Conservation (phyloP, 2,888 invertebrate species). For the Dasypogon diadema region DNA sequence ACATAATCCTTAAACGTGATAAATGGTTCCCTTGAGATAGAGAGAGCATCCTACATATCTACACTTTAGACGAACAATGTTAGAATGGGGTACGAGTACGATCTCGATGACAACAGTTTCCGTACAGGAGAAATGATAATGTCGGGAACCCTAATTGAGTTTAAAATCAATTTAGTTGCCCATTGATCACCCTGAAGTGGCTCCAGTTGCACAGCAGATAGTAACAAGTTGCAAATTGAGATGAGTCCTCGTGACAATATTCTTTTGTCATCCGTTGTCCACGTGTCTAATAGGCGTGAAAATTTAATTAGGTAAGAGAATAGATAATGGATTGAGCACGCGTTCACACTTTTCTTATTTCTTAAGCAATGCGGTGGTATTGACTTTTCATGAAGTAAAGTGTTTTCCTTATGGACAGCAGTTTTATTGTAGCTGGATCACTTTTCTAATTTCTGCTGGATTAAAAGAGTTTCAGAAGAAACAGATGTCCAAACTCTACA, state of each 20-base stretch:
- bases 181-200: conserved; percentile 53
- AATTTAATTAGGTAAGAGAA: conserved; percentile 66
- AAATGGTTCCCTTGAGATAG: conserved; percentile 67
- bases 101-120: conserved; percentile 16
- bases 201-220: not conserved
- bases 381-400: too few species aligned
- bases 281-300: conserved; percentile 67
- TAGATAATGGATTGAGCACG: conserved; percentile 30
- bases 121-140: conserved; percentile 31
- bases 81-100: not conserved
- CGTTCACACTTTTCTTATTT: conserved; percentile 29
- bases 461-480: too few species aligned
- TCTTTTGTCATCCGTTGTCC: conserved; percentile 17
- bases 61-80: not conserved
- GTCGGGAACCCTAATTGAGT: conserved; percentile 65
- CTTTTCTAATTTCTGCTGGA: too few species aligned
- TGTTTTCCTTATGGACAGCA: too few species aligned
- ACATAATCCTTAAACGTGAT: conserved; percentile 63
- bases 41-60: conserved; percentile 52
- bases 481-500: conserved; percentile 1
- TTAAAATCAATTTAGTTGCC: conserved; percentile 68
- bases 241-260: conserved; percentile 6
- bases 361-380: too few species aligned
- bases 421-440: too few species aligned
- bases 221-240: conserved; percentile 7